Conservation (phyloP, 2,797 vertebrate species). For the Leucoraja ocellata region DNA sequence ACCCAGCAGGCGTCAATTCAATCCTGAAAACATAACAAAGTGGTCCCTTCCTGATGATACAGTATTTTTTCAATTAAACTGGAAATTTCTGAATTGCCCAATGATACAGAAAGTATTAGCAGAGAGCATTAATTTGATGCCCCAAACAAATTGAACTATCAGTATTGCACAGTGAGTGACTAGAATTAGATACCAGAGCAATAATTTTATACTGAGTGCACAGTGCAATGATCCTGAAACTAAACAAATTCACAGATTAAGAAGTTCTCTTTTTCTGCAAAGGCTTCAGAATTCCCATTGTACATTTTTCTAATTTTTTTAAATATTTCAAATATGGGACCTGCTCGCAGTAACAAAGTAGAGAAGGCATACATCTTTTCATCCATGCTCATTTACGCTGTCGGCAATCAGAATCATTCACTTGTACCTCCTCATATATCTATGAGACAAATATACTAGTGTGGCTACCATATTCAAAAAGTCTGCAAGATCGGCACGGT, state of each 20-base stretch:
- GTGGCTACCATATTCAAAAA: neutral
- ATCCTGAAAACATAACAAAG: neutral
- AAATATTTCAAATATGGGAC: neutral
- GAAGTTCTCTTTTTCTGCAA: neutral
- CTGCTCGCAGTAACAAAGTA: neutral
- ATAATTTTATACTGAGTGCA: neutral
- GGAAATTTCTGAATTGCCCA: neutral
- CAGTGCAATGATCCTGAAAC: neutral
- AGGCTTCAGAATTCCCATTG: neutral
- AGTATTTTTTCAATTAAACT: no score
- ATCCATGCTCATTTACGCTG: neutral
- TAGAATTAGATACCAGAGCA: neutral
- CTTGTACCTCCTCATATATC: neutral
- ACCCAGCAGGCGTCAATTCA: neutral
- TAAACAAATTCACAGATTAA: neutral
- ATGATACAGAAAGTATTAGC: neutral
- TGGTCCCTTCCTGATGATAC: neutral
- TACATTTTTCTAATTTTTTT: neutral
- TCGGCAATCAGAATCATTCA: neutral
- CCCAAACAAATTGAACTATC: neutral
- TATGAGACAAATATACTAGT: neutral
- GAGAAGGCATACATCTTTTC: neutral
- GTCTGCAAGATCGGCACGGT: neutral
- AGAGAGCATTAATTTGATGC: neutral
- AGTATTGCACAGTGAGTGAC: neutral